Evolutionary conservation across 2,888 invertebrate genomes (phyloP).

Genomic region (Drosophila lacicola): DNA sequence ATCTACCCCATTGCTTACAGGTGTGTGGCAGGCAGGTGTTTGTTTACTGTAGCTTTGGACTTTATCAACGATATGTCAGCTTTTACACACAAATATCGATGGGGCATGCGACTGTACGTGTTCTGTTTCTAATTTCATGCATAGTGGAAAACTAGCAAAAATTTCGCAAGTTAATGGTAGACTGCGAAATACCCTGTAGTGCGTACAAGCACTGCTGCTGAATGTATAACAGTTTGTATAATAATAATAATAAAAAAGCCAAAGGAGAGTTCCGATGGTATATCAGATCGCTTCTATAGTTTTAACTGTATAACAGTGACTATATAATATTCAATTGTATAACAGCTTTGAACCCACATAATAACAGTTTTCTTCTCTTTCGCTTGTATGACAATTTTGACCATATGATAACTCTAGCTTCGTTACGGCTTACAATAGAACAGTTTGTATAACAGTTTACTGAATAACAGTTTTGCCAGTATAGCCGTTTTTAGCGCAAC

Average conservation of each 20-base stretch:
- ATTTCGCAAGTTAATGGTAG: neutral
- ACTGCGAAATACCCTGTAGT: slow-evolving; percentile 3
- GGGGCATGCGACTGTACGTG: slow-evolving; percentile 40
- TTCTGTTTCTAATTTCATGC: slow-evolving; percentile 42
- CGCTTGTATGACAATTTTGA: neutral
- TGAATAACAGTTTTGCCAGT: neutral
- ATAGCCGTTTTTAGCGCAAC: neutral
- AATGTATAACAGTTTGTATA: neutral
- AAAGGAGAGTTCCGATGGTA: neutral
- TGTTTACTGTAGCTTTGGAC: slow-evolving; percentile 38
- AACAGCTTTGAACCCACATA: neutral
- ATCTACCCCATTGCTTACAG: slow-evolving; percentile 41
- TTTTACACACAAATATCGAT: slow-evolving; percentile 64
- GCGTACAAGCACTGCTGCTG: neutral
- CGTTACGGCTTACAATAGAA: neutral
- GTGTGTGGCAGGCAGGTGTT: slow-evolving; percentile 65
- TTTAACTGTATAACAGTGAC: neutral
- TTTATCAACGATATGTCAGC: slow-evolving; percentile 58
- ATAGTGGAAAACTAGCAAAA: slow-evolving; percentile 14
- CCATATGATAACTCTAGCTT: neutral
- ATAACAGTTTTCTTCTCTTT: neutral
- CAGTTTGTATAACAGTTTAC: neutral
- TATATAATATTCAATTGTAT: neutral
- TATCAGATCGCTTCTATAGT: neutral
- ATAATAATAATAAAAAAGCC: neutral